Base-by-base conservation (phyloP, 2,113 vertebrate species). In the Cygnus buccinator region DNA sequence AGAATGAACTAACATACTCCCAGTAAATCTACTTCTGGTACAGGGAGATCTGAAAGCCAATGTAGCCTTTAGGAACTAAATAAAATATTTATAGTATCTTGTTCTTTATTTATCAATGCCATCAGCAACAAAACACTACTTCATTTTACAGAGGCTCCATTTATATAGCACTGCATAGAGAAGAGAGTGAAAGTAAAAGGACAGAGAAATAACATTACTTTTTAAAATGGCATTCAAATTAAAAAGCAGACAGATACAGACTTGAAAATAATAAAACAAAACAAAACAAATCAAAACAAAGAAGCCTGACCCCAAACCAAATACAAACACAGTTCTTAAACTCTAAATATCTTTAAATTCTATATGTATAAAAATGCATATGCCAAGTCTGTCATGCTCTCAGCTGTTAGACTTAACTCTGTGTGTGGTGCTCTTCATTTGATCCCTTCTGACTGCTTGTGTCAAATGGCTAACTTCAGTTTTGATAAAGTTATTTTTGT, bases 21-120 rank as follows among this genome's bases (percentile, higher is more conserved):
- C 41, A 68, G 75, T 61, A 74, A 91, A 92, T 82, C 80, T 81
- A 25, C 26, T 81, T 97, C 73, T 93, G 79, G 83, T 87, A 70
- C 55, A 93, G 76, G 90, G 84, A 70, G 76, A 76, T 83, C 75
- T 93, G 84, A 90, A 93, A 97, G 74, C 75, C 94, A 90, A 91
- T 66, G 55, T 90, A 95, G 93, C 94, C 94, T 95, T 96, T 95
- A 94, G 93, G 87, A 97, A 75, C 73, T 39, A 41, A 84, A 95
- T 97, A 61, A 96, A 97, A 95, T 96, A 96, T 97, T 97, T 96
- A 97, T 95, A 94, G 89, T 78, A 72, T 87, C 91, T 93, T 96
- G 93, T 95, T 96, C 80, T 96, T 95, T 97, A 95, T 97, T 96
- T 96, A 96, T 97, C 87, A 92, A 33, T 95, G 93, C 91, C 91